These are phyloP conservation scores for Hippocampus abdominalis DNA, from an alignment of 2,113 vertebrate species.

Conservation along the genomic window DNA sequence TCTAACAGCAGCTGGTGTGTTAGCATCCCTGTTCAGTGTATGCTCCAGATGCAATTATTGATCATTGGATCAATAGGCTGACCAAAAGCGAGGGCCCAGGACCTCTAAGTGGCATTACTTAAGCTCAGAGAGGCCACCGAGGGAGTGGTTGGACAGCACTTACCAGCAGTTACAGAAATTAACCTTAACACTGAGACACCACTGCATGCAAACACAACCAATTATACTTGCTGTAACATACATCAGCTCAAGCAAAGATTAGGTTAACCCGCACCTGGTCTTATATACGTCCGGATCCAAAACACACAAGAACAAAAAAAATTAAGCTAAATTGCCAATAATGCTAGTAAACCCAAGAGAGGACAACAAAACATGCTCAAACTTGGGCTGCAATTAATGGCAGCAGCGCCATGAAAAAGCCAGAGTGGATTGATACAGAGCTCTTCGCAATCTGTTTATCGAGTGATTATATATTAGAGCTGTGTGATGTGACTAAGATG, in stretches of 20 bases:
- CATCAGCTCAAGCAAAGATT: constrained; percentile 42
- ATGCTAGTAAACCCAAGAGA: constrained; percentile 39
- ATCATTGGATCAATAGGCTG: constrained; percentile 64
- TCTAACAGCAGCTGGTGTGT: constrained; percentile 20
- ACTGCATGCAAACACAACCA: constrained; percentile 58
- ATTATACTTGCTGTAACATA: constrained; percentile 55
- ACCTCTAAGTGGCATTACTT: constrained; percentile 69
- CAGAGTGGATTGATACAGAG: constrained; percentile 39
- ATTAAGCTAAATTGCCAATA: constrained; percentile 14
- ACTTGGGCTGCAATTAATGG: constrained; percentile 55
- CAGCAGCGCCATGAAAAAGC: constrained; percentile 48
- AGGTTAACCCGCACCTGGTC: constrained; percentile 25
- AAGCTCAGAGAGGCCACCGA: constrained; percentile 59
- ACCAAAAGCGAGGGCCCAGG: constrained; percentile 45
- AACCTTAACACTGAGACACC: constrained; percentile 69
- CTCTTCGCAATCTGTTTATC: constrained; percentile 62
- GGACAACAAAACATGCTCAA: constrained; percentile 21
- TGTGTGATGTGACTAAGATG: constrained; percentile 11
- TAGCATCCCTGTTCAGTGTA: constrained; percentile 35
- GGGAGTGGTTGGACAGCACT: constrained; percentile 70
- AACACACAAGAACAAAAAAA: constrained; percentile 29
- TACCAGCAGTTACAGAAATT: constrained; percentile 73
- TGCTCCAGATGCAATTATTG: constrained; percentile 64
- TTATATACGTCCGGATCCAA: not conserved
- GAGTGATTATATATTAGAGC: constrained; percentile 61